phyloP scores from a whole-genome alignment of 2,888 invertebrate species.

The Athalia circularis region DNA sequence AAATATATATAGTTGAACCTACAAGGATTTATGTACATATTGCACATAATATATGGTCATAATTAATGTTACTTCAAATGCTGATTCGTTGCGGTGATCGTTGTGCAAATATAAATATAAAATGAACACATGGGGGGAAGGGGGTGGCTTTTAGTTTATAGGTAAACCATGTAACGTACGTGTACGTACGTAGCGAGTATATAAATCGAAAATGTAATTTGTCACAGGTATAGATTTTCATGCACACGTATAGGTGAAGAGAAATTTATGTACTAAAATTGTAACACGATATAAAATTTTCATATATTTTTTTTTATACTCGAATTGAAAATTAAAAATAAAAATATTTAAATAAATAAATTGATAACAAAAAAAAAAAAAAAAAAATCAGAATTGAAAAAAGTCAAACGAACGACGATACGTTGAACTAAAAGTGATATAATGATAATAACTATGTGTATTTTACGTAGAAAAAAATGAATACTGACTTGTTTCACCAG shows the following conservation, averaged over 20 bases:
- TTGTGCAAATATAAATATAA: constrained; percentile 11
- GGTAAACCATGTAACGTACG: too few species aligned
- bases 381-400: neutral
- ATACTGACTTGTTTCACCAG: constrained; percentile 95
- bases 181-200: too few species aligned
- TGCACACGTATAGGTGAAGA: too few species aligned
- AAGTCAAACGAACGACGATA: neutral
- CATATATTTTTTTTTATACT: too few species aligned
- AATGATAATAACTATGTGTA: too few species aligned
- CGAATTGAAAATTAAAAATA: neutral
- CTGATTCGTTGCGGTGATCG: neutral
- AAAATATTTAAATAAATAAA: constrained; percentile 15
- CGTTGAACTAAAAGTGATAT: neutral
- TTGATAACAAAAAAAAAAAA: neutral
- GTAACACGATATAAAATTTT: too few species aligned
- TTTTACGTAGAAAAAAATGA: neutral
- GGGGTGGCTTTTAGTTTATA: too few species aligned
- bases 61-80: constrained; percentile 17
- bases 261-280: too few species aligned
- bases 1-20: neutral
- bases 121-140: neutral
- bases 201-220: too few species aligned
- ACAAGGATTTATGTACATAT: neutral
- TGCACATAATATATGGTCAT: neutral
- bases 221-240: too few species aligned